Percentiles rank a stretch among this genome's conserved stretches.
Conservation (phyloP, 2,888 invertebrate species). For the Stenodera caucasica region DNA sequence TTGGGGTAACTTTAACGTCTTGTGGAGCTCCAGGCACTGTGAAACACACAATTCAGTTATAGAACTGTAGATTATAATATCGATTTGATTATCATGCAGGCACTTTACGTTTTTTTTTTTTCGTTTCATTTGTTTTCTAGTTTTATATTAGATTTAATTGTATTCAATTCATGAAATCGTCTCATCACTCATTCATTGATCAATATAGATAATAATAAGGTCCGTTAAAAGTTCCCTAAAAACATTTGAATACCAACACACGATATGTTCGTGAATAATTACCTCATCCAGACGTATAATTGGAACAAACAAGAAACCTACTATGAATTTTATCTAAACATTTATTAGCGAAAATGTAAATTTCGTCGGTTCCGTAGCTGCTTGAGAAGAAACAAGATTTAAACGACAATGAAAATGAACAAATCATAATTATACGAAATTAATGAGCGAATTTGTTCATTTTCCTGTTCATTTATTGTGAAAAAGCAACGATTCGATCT, state of each 20-base stretch:
- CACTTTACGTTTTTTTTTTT: slow-evolving; percentile 49
- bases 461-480: slow-evolving; percentile 10
- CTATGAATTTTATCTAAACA: slow-evolving; percentile 34
- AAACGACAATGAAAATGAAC: slow-evolving; percentile 21
- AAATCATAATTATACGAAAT: background rate
- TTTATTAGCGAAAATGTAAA: slow-evolving; percentile 29
- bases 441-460: slow-evolving; percentile 11
- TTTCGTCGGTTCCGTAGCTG: slow-evolving; percentile 23
- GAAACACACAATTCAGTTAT: slow-evolving; percentile 44
- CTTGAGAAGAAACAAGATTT: slow-evolving; percentile 16
- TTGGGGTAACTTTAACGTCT: slow-evolving; percentile 82
- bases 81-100: slow-evolving; percentile 51
- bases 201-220: slow-evolving; percentile 38
- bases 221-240: slow-evolving; percentile 36
- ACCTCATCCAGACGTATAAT: slow-evolving; percentile 49
- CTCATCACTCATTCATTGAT: slow-evolving; percentile 41
- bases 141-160: background rate
- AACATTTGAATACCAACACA: slow-evolving; percentile 77
- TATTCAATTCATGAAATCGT: slow-evolving; percentile 14
- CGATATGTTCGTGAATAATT: slow-evolving; percentile 52
- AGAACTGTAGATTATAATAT: too few species aligned
- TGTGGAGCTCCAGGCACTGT: slow-evolving; percentile 98
- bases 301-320: slow-evolving; percentile 39
- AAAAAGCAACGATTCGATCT: slow-evolving; percentile 42
- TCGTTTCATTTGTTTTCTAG: slow-evolving; percentile 34